These are phyloP conservation scores for Xiphydria camelus DNA, from an alignment of 2,888 invertebrate genomes.

Conservation along the genomic window DNA sequence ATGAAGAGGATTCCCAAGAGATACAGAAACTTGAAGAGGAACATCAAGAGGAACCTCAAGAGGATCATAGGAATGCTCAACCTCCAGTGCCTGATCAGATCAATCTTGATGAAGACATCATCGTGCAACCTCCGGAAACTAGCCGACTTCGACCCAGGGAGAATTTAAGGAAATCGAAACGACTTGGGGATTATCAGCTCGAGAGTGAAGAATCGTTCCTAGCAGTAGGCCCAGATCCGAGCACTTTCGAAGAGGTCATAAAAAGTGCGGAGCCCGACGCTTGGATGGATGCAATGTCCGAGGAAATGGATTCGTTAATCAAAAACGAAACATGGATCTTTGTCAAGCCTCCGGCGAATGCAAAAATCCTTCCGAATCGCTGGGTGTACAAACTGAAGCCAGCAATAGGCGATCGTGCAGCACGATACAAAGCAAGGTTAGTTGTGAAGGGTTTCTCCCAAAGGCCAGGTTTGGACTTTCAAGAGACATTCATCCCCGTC, in stretches of 20 bases:
- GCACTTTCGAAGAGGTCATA: conserved; percentile 9
- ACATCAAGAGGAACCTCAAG: too few species aligned
- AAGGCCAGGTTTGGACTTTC: conserved; percentile 29
- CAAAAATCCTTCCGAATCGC: conserved; percentile 2
- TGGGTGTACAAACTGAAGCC: conserved; percentile 10
- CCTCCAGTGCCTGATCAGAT: too few species aligned
- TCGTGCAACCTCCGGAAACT: too few species aligned
- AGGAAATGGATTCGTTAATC: conserved; percentile 13
- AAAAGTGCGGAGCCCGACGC: not conserved
- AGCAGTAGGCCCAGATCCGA: conserved; percentile 13
- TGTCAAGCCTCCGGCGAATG: conserved; percentile 5
- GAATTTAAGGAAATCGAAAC: not conserved
- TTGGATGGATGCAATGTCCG: conserved; percentile 15
- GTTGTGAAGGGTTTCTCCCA: conserved; percentile 23
- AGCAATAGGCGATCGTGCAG: not conserved
- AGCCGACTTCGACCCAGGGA: not conserved
- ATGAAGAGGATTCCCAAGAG: too few species aligned
- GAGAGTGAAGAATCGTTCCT: conserved; percentile 4
- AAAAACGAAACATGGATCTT: conserved; percentile 15
- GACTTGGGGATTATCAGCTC: conserved; percentile 1
- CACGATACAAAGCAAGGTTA: conserved; percentile 4
- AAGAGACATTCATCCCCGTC: conserved; percentile 38
- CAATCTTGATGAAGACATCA: too few species aligned
- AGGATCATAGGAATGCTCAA: too few species aligned
- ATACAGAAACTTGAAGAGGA: too few species aligned